Evolutionary conservation across 2,888 invertebrate genomes (phyloP).

Genomic region (Synanthedon formicaeformis): DNA sequence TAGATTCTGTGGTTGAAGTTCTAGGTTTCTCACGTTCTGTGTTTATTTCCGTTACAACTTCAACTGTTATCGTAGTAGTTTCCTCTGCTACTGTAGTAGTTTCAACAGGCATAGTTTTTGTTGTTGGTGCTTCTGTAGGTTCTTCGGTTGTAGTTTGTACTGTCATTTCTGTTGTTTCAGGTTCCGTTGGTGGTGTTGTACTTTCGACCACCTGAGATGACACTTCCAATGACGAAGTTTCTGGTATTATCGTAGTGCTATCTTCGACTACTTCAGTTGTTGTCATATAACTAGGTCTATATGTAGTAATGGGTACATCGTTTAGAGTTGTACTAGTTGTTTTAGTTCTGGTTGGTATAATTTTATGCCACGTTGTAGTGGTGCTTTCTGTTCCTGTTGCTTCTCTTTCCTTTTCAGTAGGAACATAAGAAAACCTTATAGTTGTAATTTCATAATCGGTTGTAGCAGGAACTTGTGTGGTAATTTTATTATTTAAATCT

Average conservation of each 20-base stretch:
- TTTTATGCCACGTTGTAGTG: conserved; percentile 38
- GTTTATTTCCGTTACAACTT: conserved; percentile 42
- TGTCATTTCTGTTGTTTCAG: conserved; percentile 16
- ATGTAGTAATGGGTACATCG: conserved; percentile 49
- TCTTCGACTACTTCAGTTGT: conserved; percentile 36
- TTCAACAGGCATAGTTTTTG: conserved; percentile 11
- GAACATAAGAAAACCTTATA: conserved; percentile 55
- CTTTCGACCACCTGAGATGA: conserved; percentile 40
- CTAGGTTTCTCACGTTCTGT: conserved; percentile 30
- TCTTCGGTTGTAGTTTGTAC: conserved; percentile 10
- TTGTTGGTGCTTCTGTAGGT: conserved; percentile 7
- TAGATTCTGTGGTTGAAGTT: conserved; percentile 6
- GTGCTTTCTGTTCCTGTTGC: conserved; percentile 20
- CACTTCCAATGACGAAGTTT: conserved; percentile 40
- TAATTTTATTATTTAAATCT: conserved; percentile 27
- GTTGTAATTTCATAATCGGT: conserved; percentile 57
- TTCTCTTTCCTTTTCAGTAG: conserved; percentile 31
- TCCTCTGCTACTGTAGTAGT: conserved; percentile 17
- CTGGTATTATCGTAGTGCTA: conserved; percentile 31
- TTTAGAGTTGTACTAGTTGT: conserved; percentile 29
- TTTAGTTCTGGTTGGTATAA: conserved; percentile 38
- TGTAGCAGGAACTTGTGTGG: conserved; percentile 19
- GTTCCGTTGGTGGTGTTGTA: conserved; percentile 13
- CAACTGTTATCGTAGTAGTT: conserved; percentile 36
- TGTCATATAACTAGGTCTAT: conserved; percentile 46